Evolutionary conservation across 1,140 invertebrate species (phyloP), one percentile per base, ranked within the genome.

Genomic region (Atta cephalotes): DNA sequence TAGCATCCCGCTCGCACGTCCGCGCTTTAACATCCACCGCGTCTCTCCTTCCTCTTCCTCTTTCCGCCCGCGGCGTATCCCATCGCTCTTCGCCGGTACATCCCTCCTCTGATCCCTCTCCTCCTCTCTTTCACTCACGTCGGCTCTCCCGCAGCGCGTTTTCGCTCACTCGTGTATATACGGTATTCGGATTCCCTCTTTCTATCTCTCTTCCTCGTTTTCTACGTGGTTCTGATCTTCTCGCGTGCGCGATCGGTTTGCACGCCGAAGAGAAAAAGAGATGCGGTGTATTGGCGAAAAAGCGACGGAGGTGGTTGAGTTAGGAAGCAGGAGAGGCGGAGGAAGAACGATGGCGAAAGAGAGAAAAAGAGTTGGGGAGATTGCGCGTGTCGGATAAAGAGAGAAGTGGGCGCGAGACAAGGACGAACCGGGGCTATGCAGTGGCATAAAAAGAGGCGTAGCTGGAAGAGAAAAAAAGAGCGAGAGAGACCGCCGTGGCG

Each of bases 381-480:
- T 62, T 45, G 65, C 49, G 79, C 78, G 66, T 58, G 63, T 78
- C 77, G 65, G 82, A 86, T 62, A 84, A 85, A 81, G 87, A 79
- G 89, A 51, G 58, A 81, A 60, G 76, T 74, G 68, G 39, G 53
- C 58, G 53, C 35, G 56, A 65, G 72, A 85, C 60, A 80, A 74
- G 87, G 85, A 88, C 70, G 58, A 56, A 87, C 78, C 66, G 77
- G 63, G 87, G 85, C 72, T 85, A 88, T 79, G 82, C 87, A 89
- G 86, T 88, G 85, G 91, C 87, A 89, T 91, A 91, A 92, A 93
- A 93, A 93, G 91, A 92, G 91, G 86, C 90, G 90, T 87, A 92
- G 91, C 87, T 90, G 89, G 90, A 92, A 90, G 89, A 92, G 85
- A 87, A 88, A 84, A 87, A 82, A 81, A 88, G 78, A 71, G 51